Conservation (phyloP, 2,797 vertebrate species). For the Cossypha heuglini region DNA sequence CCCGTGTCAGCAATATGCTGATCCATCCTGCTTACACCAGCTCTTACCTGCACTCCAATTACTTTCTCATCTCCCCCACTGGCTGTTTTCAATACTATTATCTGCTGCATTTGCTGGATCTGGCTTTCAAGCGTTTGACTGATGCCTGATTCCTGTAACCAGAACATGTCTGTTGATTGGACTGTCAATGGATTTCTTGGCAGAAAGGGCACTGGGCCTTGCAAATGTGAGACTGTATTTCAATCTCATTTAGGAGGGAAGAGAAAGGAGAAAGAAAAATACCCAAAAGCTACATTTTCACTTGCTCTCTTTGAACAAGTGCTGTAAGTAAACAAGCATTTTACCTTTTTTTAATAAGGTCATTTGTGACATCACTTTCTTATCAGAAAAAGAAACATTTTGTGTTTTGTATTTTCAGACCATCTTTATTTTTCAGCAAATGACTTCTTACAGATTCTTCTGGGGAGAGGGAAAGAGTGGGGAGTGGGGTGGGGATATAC, state of each 20-base stretch:
- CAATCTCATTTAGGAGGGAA: conserved; percentile 69
- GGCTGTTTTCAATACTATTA: conserved; percentile 67
- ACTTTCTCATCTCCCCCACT: conserved; percentile 45
- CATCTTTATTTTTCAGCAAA: conserved; percentile 16
- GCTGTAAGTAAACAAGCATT: conserved; percentile 69
- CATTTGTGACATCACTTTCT: conserved; percentile 69
- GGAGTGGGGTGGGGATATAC: background rate
- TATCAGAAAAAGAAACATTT: conserved; percentile 46
- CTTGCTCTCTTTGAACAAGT: conserved; percentile 52
- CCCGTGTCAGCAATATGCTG: background rate
- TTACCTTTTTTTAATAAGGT: conserved; percentile 74
- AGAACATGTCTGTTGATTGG: conserved; percentile 70
- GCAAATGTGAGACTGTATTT: conserved; percentile 73
- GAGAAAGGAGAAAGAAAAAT: conserved; percentile 48
- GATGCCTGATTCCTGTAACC: conserved; percentile 69
- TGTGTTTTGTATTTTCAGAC: conserved; percentile 42
- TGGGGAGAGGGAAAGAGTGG: background rate
- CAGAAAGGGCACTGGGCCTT: conserved; percentile 71
- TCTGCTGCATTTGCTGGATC: conserved; percentile 66
- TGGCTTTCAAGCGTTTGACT: conserved; percentile 53
- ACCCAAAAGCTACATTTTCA: conserved; percentile 57
- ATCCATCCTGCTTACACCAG: conserved; percentile 54
- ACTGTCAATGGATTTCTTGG: conserved; percentile 73
- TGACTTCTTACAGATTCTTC: background rate
- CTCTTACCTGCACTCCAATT: conserved; percentile 55